Evolutionary conservation across 2,888 invertebrate species (phyloP), one percentile per base, ranked within the genome.

Genomic region (Galerucella calmariensis): DNA sequence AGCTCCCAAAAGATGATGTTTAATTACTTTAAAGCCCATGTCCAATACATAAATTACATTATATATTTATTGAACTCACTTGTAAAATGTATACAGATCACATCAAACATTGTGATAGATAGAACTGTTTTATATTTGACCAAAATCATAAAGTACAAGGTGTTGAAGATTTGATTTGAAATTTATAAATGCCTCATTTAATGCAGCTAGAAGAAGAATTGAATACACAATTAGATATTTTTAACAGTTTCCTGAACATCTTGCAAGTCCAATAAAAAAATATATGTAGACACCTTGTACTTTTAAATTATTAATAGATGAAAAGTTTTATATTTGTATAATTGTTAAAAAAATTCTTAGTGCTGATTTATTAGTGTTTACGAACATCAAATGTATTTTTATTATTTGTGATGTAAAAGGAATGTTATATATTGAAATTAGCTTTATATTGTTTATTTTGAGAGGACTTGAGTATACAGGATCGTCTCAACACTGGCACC

Each of bases 361-460:
- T 58, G n/a, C 59, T 68, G 68, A 35, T 68, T 48, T 48, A 41
- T 67, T 27, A 56, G 27, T 41, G 56, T 48, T 12, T 6, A 35
- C 16, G 20, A 12, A 24, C 10, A 24, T 41, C 4, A 16, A 59
- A 27, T 35, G 14, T 27, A 14, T 41, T 53, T 53, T 53, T 53
- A 53, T 53, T 62, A 14, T 44, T 69, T 69, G 51, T 69, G 48
- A 69, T 56, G 61, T 61, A 14, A 61, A 51, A 61, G 69, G 69
- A 69, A 61, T 69, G 69, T 69, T 69, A 62, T 61, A 41, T 61
- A 69, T 61, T 69, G 58, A 61, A 48, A 69, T 69, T 67, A 20
- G 20, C 16, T 16, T 67, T 51, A 14, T 20, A 67, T 14, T 67
- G 41, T 67, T 41, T 51, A 14, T 12, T 48, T 1, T 53, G 53